Conservation (phyloP, 2,888 invertebrate species). For the Sturmia bella region DNA sequence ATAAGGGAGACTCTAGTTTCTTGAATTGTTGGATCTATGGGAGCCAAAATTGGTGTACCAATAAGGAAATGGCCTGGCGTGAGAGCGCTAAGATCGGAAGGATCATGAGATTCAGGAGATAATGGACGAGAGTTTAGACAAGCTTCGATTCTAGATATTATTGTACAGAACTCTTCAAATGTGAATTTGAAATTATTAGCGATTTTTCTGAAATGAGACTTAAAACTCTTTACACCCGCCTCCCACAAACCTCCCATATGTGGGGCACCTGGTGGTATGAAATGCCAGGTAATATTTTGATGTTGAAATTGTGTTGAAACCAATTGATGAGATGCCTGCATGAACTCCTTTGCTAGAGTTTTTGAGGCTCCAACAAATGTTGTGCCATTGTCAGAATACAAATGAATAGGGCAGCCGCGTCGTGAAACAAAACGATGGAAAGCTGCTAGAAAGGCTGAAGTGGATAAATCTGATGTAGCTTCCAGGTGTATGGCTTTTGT, state of each 20-base stretch:
- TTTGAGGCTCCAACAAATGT: slow-evolving; percentile 52
- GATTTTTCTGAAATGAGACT: slow-evolving; percentile 27
- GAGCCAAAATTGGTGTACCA: slow-evolving; percentile 31
- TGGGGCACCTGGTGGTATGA: slow-evolving; percentile 34
- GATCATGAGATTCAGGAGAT: slow-evolving; percentile 5
- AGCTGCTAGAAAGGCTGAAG: slow-evolving; percentile 50
- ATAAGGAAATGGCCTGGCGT: slow-evolving; percentile 43
- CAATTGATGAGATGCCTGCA: background rate
- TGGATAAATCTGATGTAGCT: slow-evolving; percentile 34
- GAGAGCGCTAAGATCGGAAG: no score
- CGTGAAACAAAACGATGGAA: slow-evolving; percentile 52
- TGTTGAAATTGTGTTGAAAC: no score
- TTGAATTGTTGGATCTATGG: slow-evolving; percentile 47
- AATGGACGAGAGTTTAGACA: slow-evolving; percentile 47
- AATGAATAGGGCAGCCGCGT: slow-evolving; percentile 50
- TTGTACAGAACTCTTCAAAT: slow-evolving; percentile 57
- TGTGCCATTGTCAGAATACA: slow-evolving; percentile 60
- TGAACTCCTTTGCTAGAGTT: slow-evolving; percentile 11
- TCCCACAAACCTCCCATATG: no score
- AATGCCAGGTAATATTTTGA: slow-evolving; percentile 10
- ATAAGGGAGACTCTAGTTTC: no score
- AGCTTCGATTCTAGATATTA: slow-evolving; percentile 17
- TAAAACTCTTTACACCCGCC: slow-evolving; percentile 24
- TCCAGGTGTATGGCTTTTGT: background rate
- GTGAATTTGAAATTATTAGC: background rate